Evolutionary conservation across 2,797 vertebrate genomes (phyloP), one percentile per base, ranked within the genome.

Genomic region (Furcifer pardalis): DNA sequence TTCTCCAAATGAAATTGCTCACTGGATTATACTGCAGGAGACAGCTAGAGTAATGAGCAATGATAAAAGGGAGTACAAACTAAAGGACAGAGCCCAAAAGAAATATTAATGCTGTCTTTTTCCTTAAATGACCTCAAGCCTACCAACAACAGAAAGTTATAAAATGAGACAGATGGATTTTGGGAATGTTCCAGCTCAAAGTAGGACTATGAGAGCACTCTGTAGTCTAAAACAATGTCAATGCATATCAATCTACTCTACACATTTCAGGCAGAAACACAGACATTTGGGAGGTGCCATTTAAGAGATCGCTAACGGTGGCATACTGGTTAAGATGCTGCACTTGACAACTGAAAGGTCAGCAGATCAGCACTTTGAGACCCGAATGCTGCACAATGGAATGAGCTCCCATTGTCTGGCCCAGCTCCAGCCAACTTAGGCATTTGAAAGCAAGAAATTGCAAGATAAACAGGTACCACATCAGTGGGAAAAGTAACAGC

Each of bases 11-110:
- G 37, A 77, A 76, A 44, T 30, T 63, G 5, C 69, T 73, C 59
- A 49, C 35, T 52, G 0, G 0, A 35, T 23, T 81, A 81, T 65
- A 15, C 23, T 81, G 2, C 30, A 49, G 49, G 9, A 60, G 35
- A 80, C 77, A 77, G 84, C 9, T 69, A 56, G 86, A 71, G 69
- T 30, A 32, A 32, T 89, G 85, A 30, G 12, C 89, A 87, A 83
- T 90, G 88, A 90, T 89, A 88, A 92, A 91, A 84, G 56, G 66
- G 17, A 94, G 69, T 81, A 90, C 90, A 93, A n/a, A 82, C 89
- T 91, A 87, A 89, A 32, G 35, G 86, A 83, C 35, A 59, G 83
- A 84, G 60, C 87, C 88, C 90, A 91, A 91, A 56, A 65, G 60
- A 77, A 92, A 93, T 87, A 89, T 79, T 0, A 89, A 90, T 91